These are phyloP conservation scores for Stegana nigrithorax DNA, from an alignment of 2,888 invertebrate species.

Conservation along the genomic window DNA sequence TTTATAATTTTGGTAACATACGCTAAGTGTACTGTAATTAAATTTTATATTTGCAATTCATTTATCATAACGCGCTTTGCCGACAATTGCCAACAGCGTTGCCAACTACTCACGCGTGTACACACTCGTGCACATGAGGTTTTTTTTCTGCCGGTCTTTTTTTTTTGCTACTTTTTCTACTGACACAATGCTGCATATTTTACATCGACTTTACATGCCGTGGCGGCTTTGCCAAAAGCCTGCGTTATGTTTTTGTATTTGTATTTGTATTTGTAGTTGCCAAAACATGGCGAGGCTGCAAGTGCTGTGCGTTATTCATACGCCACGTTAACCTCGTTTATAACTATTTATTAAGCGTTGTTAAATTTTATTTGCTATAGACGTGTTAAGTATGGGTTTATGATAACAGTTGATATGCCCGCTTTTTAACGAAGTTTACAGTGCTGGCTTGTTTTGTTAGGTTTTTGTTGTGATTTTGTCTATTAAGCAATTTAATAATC, in stretches of 20 bases:
- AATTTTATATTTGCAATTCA: conserved; percentile 5
- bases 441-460: not conserved
- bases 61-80: not conserved
- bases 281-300: not conserved
- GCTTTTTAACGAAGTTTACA: too few relatives aligned
- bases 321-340: conserved; percentile 7
- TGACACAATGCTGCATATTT: too few relatives aligned
- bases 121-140: too few relatives aligned
- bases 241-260: not conserved
- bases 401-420: not conserved
- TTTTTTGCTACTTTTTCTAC: too few relatives aligned
- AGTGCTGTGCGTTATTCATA: not conserved
- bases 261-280: not conserved
- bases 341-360: conserved; percentile 3
- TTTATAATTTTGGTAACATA: too few relatives aligned
- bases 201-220: not conserved
- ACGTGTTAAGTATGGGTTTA: conserved; percentile 14
- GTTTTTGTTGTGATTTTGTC: conserved; percentile 1
- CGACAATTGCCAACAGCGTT: conserved; percentile 1
- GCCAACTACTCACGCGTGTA: too few relatives aligned
- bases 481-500: conserved; percentile 12
- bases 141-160: not conserved
- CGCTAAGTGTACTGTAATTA: conserved; percentile 3
- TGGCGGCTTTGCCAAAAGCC: not conserved
- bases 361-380: not conserved